phyloP scores from a whole-genome alignment of 2,888 invertebrate genomes.

The Luperina testacea region DNA sequence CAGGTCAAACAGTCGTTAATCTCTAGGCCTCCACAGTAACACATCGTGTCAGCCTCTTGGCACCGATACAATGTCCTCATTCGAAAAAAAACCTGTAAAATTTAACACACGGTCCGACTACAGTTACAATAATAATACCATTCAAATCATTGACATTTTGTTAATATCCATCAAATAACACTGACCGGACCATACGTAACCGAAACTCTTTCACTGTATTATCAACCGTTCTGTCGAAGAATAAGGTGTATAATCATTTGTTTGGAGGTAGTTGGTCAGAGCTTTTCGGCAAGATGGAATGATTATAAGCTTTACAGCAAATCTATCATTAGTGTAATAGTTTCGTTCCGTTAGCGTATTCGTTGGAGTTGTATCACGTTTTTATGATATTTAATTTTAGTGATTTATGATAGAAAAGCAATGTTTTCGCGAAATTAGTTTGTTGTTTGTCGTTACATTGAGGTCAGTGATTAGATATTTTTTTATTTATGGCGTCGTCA shows the following conservation, averaged over 20 bases:
- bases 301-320: constrained; percentile 42
- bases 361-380: constrained; percentile 34
- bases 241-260: constrained; percentile 16
- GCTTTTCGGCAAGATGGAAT: constrained; percentile 33
- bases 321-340: constrained; percentile 56
- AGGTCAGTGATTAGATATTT: background rate
- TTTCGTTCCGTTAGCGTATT: constrained; percentile 48
- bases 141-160: constrained; percentile 66
- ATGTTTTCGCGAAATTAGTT: constrained; percentile 17
- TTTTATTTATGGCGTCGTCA: background rate
- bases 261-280: background rate
- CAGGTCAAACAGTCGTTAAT: constrained; percentile 28
- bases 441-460: constrained; percentile 10
- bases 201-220: background rate
- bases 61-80: constrained; percentile 49
- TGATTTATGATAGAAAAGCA: constrained; percentile 35
- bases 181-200: constrained; percentile 27
- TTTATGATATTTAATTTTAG: constrained; percentile 54
- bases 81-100: constrained; percentile 56
- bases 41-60: constrained; percentile 9
- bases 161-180: constrained; percentile 57
- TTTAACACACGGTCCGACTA: constrained; percentile 52
- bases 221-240: background rate
- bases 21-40: background rate
- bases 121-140: constrained; percentile 64